Conservation (phyloP, 2,888 invertebrate species). For the Lymantria monacha region DNA sequence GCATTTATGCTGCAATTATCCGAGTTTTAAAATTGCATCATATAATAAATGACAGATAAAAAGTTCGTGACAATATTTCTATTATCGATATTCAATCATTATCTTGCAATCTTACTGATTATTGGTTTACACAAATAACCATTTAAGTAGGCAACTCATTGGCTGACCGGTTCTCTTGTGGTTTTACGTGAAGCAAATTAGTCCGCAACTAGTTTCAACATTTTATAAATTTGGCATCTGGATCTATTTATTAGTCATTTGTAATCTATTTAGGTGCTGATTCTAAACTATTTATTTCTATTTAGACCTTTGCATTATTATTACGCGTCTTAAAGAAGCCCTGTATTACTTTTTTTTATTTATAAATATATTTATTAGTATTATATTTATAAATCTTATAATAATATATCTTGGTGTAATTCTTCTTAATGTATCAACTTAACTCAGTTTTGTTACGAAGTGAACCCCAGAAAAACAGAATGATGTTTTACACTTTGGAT, state of each 20-base stretch:
- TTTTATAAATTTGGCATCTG: slow-evolving; percentile 25
- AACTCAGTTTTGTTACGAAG: slow-evolving; percentile 1
- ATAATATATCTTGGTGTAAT: neutral
- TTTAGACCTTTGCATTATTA: slow-evolving; percentile 15
- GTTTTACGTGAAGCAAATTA: slow-evolving; percentile 40
- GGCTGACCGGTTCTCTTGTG: slow-evolving; percentile 37
- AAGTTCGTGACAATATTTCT: slow-evolving; percentile 9
- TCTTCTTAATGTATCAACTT: slow-evolving; percentile 15
- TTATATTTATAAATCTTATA: neutral
- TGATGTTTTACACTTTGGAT: slow-evolving; percentile 19
- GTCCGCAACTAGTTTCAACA: slow-evolving; percentile 16
- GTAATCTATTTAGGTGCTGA: slow-evolving; percentile 14
- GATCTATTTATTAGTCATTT: slow-evolving; percentile 34
- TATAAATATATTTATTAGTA: neutral
- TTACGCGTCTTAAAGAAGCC: slow-evolving; percentile 9
- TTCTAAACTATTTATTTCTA: slow-evolving; percentile 15
- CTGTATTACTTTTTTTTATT: neutral
- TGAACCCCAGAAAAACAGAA: slow-evolving; percentile 7
- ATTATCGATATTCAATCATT: slow-evolving; percentile 27
- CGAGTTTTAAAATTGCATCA: slow-evolving; percentile 3
- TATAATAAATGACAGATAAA: slow-evolving; percentile 12
- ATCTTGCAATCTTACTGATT: slow-evolving; percentile 29
- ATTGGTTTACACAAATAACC: slow-evolving; percentile 31
- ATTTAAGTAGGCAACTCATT: slow-evolving; percentile 36
- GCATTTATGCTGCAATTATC: neutral